These are phyloP conservation scores for Euura lappo DNA, from an alignment of 1,140 invertebrate species.

Conservation along the genomic window DNA sequence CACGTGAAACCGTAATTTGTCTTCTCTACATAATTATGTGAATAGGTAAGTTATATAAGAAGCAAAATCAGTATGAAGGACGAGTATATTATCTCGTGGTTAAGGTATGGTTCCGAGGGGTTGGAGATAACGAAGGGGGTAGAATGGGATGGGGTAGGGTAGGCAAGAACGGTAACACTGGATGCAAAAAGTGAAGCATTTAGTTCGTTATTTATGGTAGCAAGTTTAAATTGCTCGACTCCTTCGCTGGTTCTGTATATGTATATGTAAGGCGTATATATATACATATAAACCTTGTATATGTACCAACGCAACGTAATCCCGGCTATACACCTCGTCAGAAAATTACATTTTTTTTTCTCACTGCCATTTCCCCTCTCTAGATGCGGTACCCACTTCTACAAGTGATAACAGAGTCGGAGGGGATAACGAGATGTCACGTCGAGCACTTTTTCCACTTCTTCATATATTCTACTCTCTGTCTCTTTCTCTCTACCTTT, in stretches of 20 bases:
- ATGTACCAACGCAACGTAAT: too few species aligned
- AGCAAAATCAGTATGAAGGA: too few species aligned
- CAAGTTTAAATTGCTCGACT: not conserved
- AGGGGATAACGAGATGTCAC: not conserved
- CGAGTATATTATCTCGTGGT: too few species aligned
- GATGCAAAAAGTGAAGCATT: not conserved
- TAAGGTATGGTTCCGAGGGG: too few species aligned
- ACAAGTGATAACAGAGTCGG: not conserved
- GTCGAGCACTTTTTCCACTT: not conserved
- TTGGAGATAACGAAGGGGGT: too few species aligned
- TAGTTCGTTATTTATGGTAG: slow-evolving; percentile 1
- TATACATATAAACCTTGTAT: too few species aligned
- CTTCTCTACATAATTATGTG: too few species aligned
- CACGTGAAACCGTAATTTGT: too few species aligned
- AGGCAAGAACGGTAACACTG: not conserved
- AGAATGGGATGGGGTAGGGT: too few species aligned
- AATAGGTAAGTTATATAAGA: too few species aligned
- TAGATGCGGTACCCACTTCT: not conserved
- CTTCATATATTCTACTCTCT: too few species aligned
- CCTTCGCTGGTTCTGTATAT: not conserved
- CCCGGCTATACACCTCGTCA: not conserved
- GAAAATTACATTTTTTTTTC: slow-evolving; percentile 7
- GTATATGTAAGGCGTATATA: not conserved
- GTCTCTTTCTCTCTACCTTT: not conserved
- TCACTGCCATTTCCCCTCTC: not conserved